Evolutionary conservation across 2,113 vertebrate species (phyloP).

Genomic region (Channa argus): DNA sequence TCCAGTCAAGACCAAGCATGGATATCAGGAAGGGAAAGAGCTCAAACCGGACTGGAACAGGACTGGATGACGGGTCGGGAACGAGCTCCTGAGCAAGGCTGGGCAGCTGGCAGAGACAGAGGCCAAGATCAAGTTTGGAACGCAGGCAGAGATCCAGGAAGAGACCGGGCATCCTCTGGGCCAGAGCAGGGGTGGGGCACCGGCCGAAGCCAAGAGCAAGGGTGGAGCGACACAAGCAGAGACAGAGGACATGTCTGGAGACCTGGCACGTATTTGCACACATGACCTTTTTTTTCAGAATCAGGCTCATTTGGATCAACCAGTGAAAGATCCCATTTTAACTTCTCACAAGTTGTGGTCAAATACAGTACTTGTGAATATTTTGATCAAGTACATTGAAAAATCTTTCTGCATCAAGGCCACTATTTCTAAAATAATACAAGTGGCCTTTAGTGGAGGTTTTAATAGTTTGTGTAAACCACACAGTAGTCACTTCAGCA

Average conservation of each 20-base stretch:
- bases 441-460: too few relatives aligned
- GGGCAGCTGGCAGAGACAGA: constrained; percentile 39
- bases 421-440: too few relatives aligned
- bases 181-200: constrained; percentile 46
- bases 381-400: too few relatives aligned
- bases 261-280: constrained; percentile 47
- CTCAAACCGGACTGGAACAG: constrained; percentile 13
- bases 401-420: too few relatives aligned
- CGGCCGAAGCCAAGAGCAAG: constrained; percentile 34
- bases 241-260: constrained; percentile 63
- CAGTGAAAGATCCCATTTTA: too few relatives aligned
- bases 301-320: too few relatives aligned
- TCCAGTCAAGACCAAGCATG: constrained; percentile 57
- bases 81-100: constrained; percentile 27
- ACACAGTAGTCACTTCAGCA: too few relatives aligned
- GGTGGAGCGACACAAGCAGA: constrained; percentile 46
- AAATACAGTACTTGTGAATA: too few relatives aligned
- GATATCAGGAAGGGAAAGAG: constrained; percentile 51
- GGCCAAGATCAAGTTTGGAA: constrained; percentile 46
- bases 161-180: constrained; percentile 7
- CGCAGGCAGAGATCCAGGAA: constrained; percentile 43
- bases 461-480: too few relatives aligned
- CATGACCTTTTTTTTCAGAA: too few relatives aligned
- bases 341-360: too few relatives aligned
- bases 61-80: constrained; percentile 52